A percentile compares a stretch with the other conserved stretches of the same genome.
phyloP scores from a whole-genome alignment of 2,797 vertebrate genomes.

The Neomorphus geoffroyi region DNA sequence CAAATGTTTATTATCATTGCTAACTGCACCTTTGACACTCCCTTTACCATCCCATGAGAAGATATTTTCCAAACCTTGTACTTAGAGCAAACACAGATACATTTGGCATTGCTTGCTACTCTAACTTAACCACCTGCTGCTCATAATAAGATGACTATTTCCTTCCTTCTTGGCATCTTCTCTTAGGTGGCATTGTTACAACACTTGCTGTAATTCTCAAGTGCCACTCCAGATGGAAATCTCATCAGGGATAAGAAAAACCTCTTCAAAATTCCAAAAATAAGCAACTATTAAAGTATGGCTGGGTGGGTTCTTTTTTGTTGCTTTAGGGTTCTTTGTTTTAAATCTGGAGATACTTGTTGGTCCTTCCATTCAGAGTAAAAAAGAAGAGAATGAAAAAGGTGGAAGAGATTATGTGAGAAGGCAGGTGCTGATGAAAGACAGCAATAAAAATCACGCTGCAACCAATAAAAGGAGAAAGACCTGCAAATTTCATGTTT shows the following conservation, averaged over 20 bases:
- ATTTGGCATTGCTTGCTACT: background rate
- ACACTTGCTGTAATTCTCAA: background rate
- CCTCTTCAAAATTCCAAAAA: background rate
- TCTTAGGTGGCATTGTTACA: background rate
- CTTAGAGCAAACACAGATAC: background rate
- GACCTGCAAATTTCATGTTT: background rate
- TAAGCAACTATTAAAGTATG: background rate
- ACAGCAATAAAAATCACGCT: background rate
- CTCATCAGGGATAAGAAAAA: background rate
- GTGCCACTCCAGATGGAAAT: background rate
- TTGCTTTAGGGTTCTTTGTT: background rate
- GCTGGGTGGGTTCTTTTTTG: background rate
- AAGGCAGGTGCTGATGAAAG: background rate
- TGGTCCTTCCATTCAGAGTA: background rate
- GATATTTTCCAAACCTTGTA: background rate
- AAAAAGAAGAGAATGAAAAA: background rate
- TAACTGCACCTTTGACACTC: background rate
- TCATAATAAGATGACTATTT: conserved; percentile 14
- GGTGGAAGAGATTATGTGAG: background rate
- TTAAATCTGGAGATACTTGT: background rate
- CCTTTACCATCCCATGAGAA: background rate
- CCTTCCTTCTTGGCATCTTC: conserved; percentile 28
- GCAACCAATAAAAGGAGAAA: background rate
- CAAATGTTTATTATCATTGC: background rate
- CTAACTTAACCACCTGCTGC: conserved; percentile 16